Evolutionary conservation across 2,888 invertebrate genomes (phyloP).

Genomic region (Drosophila engyochracea): DNA sequence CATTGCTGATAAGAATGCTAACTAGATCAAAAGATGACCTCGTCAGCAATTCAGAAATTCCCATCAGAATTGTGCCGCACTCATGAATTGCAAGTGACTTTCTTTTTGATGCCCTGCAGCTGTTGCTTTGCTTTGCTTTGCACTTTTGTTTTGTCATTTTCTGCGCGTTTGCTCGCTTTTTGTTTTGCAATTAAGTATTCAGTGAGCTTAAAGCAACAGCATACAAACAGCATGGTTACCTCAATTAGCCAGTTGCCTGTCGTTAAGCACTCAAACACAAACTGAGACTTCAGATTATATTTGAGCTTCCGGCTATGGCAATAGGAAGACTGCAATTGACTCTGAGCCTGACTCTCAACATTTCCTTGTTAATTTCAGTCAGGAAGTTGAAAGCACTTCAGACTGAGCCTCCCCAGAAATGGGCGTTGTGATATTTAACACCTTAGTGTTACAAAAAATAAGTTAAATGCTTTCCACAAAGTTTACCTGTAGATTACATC

Average conservation of each 20-base stretch:
- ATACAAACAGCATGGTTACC: constrained; percentile 35
- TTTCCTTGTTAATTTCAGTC: constrained; percentile 20
- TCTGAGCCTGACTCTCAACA: background rate
- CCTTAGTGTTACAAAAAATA: background rate
- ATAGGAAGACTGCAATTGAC: constrained; percentile 13
- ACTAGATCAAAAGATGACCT: constrained; percentile 19
- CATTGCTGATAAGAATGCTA: constrained; percentile 32
- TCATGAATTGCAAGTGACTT: constrained; percentile 46
- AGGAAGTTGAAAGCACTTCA: constrained; percentile 8
- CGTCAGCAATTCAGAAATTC: constrained; percentile 23
- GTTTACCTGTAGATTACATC: background rate
- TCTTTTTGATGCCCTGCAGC: constrained; percentile 51
- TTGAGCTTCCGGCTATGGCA: constrained; percentile 26
- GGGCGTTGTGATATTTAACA: background rate
- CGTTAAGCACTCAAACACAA: constrained; percentile 31
- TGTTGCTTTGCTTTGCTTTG: constrained; percentile 20
- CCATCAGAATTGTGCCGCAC: constrained; percentile 43
- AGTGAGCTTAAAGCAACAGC: constrained; percentile 38
- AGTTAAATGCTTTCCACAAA: background rate
- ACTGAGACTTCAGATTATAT: constrained; percentile 1
- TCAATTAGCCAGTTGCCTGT: constrained; percentile 42
- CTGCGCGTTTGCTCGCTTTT: constrained; percentile 18
- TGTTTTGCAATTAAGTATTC: constrained; percentile 47
- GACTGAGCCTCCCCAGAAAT: background rate
- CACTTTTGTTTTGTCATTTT: constrained; percentile 22